phyloP scores from a whole-genome alignment of 2,113 vertebrate species.

The Zootoca vivipara region DNA sequence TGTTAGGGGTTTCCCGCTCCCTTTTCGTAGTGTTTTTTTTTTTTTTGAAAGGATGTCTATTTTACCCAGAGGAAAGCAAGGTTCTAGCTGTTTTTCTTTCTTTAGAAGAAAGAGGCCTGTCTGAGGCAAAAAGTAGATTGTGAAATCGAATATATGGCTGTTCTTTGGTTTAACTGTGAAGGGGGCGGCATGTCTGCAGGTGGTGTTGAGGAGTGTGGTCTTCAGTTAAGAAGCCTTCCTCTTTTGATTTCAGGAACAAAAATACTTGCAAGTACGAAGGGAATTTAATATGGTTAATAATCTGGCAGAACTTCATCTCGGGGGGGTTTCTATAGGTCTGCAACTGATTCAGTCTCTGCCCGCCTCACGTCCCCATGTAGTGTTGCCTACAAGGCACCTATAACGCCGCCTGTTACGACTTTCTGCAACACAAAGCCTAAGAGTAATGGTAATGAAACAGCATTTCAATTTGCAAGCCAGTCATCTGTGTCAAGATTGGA shows the following conservation, averaged over 20 bases:
- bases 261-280: no score
- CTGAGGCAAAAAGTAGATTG: neutral
- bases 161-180: neutral
- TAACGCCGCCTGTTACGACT: neutral
- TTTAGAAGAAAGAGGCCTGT: neutral
- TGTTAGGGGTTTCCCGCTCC: neutral
- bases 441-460: conserved; percentile 32
- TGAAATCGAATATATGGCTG: neutral
- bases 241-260: no score
- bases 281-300: neutral
- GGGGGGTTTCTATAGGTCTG: fast-evolving
- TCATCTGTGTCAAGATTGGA: conserved; percentile 58
- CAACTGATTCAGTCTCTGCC: neutral
- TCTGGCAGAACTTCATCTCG: neutral
- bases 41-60: conserved; percentile 21
- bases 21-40: neutral
- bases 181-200: neutral
- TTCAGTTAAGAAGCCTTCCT: neutral
- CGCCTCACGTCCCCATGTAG: neutral
- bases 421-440: conserved; percentile 33
- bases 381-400: neutral
- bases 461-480: conserved; percentile 67
- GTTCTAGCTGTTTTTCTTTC: neutral
- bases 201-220: neutral
- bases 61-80: neutral